Percentiles rank a stretch among this genome's conserved stretches.
Conservation (phyloP, 2,888 invertebrate genomes). For the Dryadula phaetusa region DNA sequence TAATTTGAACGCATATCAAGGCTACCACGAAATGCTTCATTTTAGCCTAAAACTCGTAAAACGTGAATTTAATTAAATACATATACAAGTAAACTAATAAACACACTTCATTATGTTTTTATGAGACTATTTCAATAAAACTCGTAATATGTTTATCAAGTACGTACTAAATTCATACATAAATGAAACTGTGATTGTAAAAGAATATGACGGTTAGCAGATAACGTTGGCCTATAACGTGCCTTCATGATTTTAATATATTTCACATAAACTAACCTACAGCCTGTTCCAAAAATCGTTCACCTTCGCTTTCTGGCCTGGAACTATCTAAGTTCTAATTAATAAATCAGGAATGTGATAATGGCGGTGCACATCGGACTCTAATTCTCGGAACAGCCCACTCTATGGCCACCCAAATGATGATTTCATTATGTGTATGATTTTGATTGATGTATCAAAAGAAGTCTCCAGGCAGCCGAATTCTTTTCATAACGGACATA, state of each 20-base stretch:
- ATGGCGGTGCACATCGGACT: constrained; percentile 66
- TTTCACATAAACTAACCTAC: constrained; percentile 11
- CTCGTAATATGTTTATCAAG: constrained; percentile 22
- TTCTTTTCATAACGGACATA: constrained; percentile 78
- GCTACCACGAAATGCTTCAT: constrained; percentile 51
- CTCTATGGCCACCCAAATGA: constrained; percentile 84
- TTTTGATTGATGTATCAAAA: constrained; percentile 83
- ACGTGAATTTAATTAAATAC: constrained; percentile 41
- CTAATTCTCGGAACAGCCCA: constrained; percentile 72
- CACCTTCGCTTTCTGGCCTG: constrained; percentile 42
- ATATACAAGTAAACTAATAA: constrained; percentile 19
- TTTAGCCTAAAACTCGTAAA: constrained; percentile 43
- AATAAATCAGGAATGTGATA: constrained; percentile 84
- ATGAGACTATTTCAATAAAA: constrained; percentile 35
- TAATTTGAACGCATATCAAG: constrained; percentile 47
- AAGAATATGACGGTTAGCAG: neutral
- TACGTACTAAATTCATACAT: constrained; percentile 14
- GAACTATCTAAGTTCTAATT: constrained; percentile 69
- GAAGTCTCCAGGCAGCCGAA: constrained; percentile 75
- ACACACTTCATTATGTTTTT: constrained; percentile 39
- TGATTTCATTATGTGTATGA: constrained; percentile 84
- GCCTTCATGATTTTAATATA: neutral
- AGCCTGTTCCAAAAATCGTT: constrained; percentile 41
- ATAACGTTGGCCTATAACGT: neutral
- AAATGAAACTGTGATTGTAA: neutral